Conservation (phyloP, 2,797 vertebrate species). For the Lacerta agilis region DNA sequence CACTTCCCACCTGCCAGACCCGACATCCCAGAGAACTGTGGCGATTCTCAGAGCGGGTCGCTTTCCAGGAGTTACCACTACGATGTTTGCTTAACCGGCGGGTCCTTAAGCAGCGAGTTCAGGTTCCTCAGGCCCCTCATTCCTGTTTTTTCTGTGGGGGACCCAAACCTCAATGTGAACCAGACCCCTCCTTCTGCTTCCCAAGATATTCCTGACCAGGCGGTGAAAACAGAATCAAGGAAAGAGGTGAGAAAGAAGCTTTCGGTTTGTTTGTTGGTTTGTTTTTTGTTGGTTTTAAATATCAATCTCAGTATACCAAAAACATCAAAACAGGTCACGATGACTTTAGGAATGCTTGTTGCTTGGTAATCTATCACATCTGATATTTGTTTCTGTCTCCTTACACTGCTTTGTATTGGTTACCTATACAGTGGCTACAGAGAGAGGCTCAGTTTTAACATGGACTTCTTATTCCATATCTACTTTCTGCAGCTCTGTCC, state of each 20-base stretch:
- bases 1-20: background rate
- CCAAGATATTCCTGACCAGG: background rate
- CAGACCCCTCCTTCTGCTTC: background rate
- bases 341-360: background rate
- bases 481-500: too few species aligned
- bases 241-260: background rate
- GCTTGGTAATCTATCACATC: background rate
- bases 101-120: slow-evolving; percentile 57
- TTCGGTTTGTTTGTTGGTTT: background rate
- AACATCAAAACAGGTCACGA: background rate
- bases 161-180: background rate
- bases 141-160: background rate
- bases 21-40: background rate
- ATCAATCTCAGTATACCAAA: background rate
- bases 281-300: background rate
- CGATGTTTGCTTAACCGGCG: slow-evolving; percentile 39
- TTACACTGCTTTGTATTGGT: background rate
- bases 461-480: background rate
- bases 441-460: background rate
- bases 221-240: background rate
- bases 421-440: background rate
- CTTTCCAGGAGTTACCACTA: slow-evolving; percentile 15
- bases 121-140: slow-evolving; percentile 51
- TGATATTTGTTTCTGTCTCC: background rate
- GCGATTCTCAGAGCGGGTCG: background rate